Conservation (phyloP, 2,797 vertebrate species). For the Platyrinchus mystaceus region DNA sequence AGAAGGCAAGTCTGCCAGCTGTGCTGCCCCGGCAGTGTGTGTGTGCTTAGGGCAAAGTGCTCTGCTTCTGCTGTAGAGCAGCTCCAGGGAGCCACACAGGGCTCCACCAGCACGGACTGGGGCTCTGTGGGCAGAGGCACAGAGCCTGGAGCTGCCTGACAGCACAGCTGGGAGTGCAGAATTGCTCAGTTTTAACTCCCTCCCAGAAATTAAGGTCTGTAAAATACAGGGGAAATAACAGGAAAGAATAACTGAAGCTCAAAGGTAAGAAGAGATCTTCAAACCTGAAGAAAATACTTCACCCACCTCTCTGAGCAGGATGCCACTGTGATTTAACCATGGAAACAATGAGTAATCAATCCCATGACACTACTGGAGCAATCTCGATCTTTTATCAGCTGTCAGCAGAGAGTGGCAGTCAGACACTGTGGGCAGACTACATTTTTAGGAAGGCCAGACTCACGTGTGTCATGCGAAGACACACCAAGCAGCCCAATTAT, state of each 20-base stretch:
- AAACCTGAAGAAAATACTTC: not conserved
- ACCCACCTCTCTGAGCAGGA: not conserved
- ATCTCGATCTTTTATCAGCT: not conserved
- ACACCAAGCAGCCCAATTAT: not conserved
- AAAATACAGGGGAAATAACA: not conserved
- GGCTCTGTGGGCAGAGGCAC: not conserved
- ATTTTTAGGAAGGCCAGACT: not conserved
- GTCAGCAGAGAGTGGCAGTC: not conserved
- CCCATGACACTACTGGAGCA: not conserved
- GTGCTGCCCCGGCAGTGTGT: not conserved
- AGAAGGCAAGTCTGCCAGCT: not conserved
- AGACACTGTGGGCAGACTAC: not conserved
- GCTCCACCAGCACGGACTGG: not conserved
- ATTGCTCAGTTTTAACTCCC: not conserved
- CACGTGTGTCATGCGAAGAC: not conserved
- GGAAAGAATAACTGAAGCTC: not conserved
- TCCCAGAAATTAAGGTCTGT: not conserved
- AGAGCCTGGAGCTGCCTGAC: not conserved
- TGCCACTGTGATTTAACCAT: not conserved
- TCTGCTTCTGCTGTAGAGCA: too few species aligned
- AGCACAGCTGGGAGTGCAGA: not conserved
- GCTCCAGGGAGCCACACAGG: fast-evolving
- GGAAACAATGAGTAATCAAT: not conserved
- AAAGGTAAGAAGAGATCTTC: not conserved
- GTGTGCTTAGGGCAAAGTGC: too few species aligned